phyloP scores from a whole-genome alignment of 2,888 invertebrate genomes.

The Atethmia centrago region DNA sequence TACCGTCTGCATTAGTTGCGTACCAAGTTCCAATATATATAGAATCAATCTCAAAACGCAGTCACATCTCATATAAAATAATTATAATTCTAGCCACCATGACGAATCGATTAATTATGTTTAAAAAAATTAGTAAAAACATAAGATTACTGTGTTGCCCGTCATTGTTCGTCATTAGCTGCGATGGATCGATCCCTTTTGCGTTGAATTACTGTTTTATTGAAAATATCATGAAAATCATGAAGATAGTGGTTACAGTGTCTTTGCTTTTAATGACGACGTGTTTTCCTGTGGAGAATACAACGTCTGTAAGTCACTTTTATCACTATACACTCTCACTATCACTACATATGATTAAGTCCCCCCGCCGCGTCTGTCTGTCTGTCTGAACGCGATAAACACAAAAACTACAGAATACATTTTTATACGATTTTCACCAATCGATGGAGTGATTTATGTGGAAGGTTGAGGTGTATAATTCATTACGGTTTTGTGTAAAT shows the following conservation, averaged over 20 bases:
- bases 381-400: no score
- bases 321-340: no score
- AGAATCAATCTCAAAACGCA: not conserved
- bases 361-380: no score
- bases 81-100: conserved; percentile 36
- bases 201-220: conserved; percentile 3
- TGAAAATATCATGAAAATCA: conserved; percentile 23
- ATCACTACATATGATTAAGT: no score
- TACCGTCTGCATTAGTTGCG: no score
- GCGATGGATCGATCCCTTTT: conserved; percentile 28
- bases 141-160: conserved; percentile 46
- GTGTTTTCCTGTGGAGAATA: conserved; percentile 29
- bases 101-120: conserved; percentile 62
- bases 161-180: conserved; percentile 38
- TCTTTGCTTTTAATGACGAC: conserved; percentile 30
- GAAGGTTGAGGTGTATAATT: no score
- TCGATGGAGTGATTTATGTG: no score
- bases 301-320: conserved; percentile 40
- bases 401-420: no score
- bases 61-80: conserved; percentile 18
- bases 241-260: conserved; percentile 17
- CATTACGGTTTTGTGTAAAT: no score
- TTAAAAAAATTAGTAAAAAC: conserved; percentile 56
- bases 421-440: no score
- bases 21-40: conserved; percentile 5